Evolutionary conservation across 2,888 invertebrate genomes (phyloP).

Genomic region (Drosophila atripex): DNA sequence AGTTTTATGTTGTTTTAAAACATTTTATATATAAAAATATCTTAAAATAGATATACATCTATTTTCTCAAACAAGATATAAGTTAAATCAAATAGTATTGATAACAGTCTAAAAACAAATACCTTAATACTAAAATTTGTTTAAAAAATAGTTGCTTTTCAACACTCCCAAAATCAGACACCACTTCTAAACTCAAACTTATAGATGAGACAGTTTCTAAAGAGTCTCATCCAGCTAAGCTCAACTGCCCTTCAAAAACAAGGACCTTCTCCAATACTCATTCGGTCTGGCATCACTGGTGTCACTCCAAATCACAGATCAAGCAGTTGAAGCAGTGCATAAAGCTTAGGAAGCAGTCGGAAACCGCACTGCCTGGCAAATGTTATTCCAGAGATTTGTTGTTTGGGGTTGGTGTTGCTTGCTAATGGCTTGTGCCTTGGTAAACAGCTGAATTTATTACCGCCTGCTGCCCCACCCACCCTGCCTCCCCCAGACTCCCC

Average conservation of each 20-base stretch:
- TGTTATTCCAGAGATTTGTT: slow-evolving; percentile 81
- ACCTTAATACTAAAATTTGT: too few relatives aligned
- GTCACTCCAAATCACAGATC: slow-evolving; percentile 9
- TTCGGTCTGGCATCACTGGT: slow-evolving; percentile 10
- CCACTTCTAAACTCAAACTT: too few relatives aligned
- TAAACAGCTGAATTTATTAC: slow-evolving; percentile 80
- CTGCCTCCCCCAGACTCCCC: neutral
- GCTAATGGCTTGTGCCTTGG: slow-evolving; percentile 81
- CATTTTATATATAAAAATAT: too few relatives aligned
- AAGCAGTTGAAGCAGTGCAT: slow-evolving; percentile 5
- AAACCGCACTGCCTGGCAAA: slow-evolving; percentile 45
- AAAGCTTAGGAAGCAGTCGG: slow-evolving; percentile 9
- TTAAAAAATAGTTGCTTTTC: neutral
- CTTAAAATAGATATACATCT: too few relatives aligned
- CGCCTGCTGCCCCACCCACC: slow-evolving; percentile 11
- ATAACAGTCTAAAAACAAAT: too few relatives aligned
- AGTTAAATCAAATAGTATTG: too few relatives aligned
- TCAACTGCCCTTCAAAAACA: neutral
- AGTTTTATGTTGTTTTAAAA: too few relatives aligned
- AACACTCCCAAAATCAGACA: neutral
- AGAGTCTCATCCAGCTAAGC: neutral
- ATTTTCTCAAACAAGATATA: too few relatives aligned
- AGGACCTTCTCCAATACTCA: slow-evolving; percentile 3
- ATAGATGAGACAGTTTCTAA: too few relatives aligned
- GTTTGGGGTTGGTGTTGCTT: slow-evolving; percentile 79